Conservation (phyloP, 2,113 vertebrate genomes). For the Microtus montanus region DNA sequence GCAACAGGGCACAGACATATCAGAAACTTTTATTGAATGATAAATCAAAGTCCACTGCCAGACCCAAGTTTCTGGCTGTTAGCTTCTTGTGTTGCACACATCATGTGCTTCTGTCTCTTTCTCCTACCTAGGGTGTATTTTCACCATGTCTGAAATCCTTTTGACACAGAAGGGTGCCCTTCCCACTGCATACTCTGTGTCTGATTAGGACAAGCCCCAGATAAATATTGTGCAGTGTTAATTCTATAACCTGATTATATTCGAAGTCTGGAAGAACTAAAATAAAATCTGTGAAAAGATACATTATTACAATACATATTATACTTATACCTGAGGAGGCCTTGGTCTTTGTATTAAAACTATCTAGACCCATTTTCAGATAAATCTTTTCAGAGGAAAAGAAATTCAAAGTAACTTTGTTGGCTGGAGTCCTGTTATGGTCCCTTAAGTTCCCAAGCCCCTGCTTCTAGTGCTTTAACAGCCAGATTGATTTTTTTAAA, state of each 20-base stretch:
- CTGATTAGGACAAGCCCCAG: conserved; percentile 59
- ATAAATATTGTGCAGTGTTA: conserved; percentile 51
- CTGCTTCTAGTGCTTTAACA: conserved; percentile 60
- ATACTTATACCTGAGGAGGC: conserved; percentile 30
- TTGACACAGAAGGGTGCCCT: neutral
- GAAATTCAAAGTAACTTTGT: conserved; percentile 69
- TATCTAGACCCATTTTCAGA: conserved; percentile 61
- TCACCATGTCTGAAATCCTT: neutral
- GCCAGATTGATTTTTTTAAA: conserved; percentile 61
- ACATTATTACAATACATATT: neutral
- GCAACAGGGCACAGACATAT: neutral
- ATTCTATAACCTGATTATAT: conserved; percentile 65
- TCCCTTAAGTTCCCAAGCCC: conserved; percentile 66
- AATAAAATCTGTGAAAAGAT: conserved; percentile 44
- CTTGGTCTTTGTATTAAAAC: conserved; percentile 63
- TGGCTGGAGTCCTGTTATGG: conserved; percentile 56
- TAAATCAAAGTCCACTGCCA: neutral
- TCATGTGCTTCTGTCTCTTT: neutral
- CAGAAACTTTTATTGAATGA: neutral
- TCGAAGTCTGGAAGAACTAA: conserved; percentile 49
- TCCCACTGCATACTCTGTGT: conserved; percentile 12
- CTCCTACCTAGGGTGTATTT: neutral
- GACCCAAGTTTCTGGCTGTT: neutral
- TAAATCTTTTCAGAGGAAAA: conserved; percentile 26
- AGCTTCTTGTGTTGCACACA: neutral